Base-by-base conservation (phyloP, 2,797 vertebrate genomes). In the Coreius guichenoti region DNA sequence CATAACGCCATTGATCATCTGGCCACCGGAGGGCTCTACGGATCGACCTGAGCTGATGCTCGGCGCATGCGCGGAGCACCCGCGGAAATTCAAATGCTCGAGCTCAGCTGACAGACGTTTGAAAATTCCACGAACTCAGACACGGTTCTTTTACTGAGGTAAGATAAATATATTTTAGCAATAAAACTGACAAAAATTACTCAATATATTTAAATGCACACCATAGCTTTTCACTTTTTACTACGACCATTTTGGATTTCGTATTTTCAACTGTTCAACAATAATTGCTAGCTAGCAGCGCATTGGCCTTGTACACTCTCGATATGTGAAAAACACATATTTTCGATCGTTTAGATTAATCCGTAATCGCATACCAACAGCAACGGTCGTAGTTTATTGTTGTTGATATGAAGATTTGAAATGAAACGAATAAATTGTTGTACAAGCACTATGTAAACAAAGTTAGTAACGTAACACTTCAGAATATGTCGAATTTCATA, bases 41-140 rank as follows among this genome's bases (percentile, higher is more conserved):
- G 6, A 33, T 9, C 23, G 33, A 54, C 8, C 1, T 29, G 26
- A 51, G 16, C 5, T 1, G n/a, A 2, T 45, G 54, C 2, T 51
- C 11, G 49, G 84, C 86, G 86, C 89, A 78, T 88, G 89, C 87
- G 83, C 73, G 33, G 56, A 87, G 83, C 86, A 87, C 91, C 92
- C 94, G 94, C 93, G 92, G 92, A 95, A 95, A 94, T 95, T 95
- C 93, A 94, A 95, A 95, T 49, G 88, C 92, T 87, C 83, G 81
- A 89, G 90, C 78, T 61, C 73, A 58, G 6, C n/a, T 58, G 56
- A 80, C 33, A 39, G 83, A n/a, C 58, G 56, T 54, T 21, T 49
- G 58, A 51, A 43, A 49, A 43, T 5, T 78, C 17, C 3, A 13
- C 54, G 12, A n/a, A 49, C 54, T 51, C 33, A 29, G 4, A 78